Evolutionary conservation across 1,140 invertebrate species (phyloP).

Genomic region (Berghia stephanieae): DNA sequence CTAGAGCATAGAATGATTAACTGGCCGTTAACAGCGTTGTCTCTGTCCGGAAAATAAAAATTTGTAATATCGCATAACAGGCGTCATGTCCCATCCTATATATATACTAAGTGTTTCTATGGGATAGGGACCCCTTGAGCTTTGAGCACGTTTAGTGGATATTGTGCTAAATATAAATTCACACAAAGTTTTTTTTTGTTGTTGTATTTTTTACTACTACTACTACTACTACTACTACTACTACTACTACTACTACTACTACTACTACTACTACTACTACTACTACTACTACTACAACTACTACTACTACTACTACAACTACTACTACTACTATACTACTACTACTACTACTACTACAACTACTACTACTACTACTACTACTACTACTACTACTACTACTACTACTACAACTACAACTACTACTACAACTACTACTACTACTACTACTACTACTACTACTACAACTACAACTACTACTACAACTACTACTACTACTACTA

Average conservation of each 20-base stretch:
- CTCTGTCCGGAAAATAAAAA: too few species aligned
- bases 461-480: background rate
- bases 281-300: background rate
- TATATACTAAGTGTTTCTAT: too few species aligned
- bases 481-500: background rate
- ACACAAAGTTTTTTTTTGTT: too few species aligned
- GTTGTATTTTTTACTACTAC: background rate
- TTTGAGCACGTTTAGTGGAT: too few species aligned
- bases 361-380: background rate
- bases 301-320: background rate
- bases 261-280: conserved; percentile 7
- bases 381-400: background rate
- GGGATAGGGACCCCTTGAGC: too few species aligned
- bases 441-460: background rate
- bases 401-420: background rate
- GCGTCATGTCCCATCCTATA: too few species aligned
- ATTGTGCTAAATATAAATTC: too few species aligned
- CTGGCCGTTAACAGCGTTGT: too few species aligned
- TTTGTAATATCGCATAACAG: too few species aligned
- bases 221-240: conserved; percentile 8
- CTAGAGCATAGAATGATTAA: too few species aligned
- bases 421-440: background rate
- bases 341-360: background rate
- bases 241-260: conserved; percentile 7
- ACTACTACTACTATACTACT: too few species aligned